Conservation (phyloP, 2,888 invertebrate species). For the Drosophila sordidula region DNA sequence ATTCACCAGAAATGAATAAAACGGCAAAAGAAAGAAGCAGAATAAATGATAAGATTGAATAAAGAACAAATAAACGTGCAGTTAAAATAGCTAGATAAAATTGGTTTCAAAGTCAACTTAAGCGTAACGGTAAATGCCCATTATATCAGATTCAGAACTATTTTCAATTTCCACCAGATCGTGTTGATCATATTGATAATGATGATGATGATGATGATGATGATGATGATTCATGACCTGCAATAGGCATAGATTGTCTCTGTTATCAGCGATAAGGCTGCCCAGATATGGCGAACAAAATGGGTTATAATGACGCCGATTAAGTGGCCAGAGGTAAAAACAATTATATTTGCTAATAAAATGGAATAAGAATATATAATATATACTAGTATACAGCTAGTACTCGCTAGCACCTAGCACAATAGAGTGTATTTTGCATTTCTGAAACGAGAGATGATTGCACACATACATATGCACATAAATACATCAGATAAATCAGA, state of each 20-base stretch:
- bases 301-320: not conserved
- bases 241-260: slow-evolving; percentile 2
- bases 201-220: slow-evolving; percentile 3
- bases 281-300: slow-evolving; percentile 10
- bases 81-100: not conserved
- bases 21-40: not conserved
- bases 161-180: not conserved
- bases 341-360: not conserved
- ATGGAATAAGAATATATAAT: not conserved
- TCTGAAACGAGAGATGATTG: slow-evolving; percentile 10
- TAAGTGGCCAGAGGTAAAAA: not conserved
- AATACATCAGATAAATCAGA: slow-evolving; percentile 42
- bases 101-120: not conserved
- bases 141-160: not conserved
- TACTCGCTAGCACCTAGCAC: slow-evolving; percentile 12
- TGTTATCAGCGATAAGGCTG: slow-evolving; percentile 28
- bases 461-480: slow-evolving; percentile 1
- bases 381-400: not conserved
- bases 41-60: not conserved
- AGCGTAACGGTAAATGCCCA: too few species aligned
- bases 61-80: slow-evolving; percentile 2
- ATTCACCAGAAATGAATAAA: slow-evolving; percentile 4
- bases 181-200: slow-evolving; percentile 2
- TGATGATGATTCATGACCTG: slow-evolving; percentile 1
- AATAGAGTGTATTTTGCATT: slow-evolving; percentile 4